phyloP scores from a whole-genome alignment of 2,113 vertebrate genomes.

The Trachemys scripta region DNA sequence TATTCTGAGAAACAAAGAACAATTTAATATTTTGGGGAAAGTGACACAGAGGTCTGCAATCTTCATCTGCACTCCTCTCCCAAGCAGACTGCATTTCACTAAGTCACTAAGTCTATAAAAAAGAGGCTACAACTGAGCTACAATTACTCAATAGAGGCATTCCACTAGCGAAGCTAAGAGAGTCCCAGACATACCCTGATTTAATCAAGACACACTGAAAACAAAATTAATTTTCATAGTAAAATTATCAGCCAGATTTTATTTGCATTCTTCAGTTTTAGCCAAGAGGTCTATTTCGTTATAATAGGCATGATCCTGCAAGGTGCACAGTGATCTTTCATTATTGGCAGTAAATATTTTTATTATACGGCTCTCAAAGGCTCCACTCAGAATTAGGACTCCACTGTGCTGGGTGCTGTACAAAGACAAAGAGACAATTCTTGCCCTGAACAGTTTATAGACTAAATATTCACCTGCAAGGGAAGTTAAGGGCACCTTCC shows the following conservation, averaged over 20 bases:
- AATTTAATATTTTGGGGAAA: background rate
- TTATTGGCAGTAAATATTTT: background rate
- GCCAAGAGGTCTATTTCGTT: background rate
- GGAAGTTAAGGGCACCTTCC: background rate
- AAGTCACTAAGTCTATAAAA: background rate
- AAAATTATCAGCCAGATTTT: background rate
- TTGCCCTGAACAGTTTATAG: background rate
- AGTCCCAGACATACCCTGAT: background rate
- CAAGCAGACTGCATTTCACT: background rate
- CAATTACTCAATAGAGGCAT: background rate
- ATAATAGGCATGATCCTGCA: background rate
- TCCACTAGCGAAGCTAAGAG: background rate
- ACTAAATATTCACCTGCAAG: background rate
- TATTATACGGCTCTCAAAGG: background rate
- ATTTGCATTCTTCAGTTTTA: background rate
- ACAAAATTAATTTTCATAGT: background rate
- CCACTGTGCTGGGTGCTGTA: accelerated
- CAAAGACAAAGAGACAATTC: background rate
- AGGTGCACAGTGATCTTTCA: background rate
- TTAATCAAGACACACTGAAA: background rate
- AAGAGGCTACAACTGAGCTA: slow-evolving; percentile 1
- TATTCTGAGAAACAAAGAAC: background rate
- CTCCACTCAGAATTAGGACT: background rate
- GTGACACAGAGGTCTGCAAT: background rate
- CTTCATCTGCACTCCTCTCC: background rate